Base-by-base conservation (phyloP, 2,113 vertebrate species). In the Grammomys dolichurus region DNA sequence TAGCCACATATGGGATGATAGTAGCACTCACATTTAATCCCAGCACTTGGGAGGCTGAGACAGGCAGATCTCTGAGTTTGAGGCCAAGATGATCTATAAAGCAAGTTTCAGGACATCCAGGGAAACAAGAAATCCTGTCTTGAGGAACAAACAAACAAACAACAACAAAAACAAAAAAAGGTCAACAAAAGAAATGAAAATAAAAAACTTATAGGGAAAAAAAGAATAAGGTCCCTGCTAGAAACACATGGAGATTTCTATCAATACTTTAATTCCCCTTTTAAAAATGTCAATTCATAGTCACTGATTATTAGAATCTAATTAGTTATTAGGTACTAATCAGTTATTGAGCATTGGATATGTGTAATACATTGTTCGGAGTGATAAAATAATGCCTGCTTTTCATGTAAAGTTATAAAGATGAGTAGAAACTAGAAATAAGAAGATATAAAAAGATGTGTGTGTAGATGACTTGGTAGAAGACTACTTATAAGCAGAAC, bases 391-490 rank as follows among this genome's bases (percentile, higher is more conserved):
- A 76, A 43, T 0, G 13, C 13, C 92, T 36, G 87, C 9, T 11
- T 58, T 82, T 94, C 46, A 75, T 86, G 9, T 8, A 94, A 88
- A 54, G 3, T 75, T 81, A 11, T 87, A 56, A 95, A 78, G 84
- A 89, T n/a, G 2, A 87, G 69, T 69, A 78, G 13, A 92, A 19
- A 93, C 63, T 90, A 73, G 4, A 93, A 93, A 90, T 16, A 60
- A 87, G 40, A 12, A 82, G 73, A 75, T 26, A 65, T 31, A 90
- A 51, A 33, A 87, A 89, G 14, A 4, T 26, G 63, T 13, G 4
- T 43, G n/a, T 40, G 14, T 1, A 14, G 8, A 5, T 58, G 36
- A 56, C 51, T 89, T n/a, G 33, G 19, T 22, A 7, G 31, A 9
- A 17, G 19, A 72, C 65, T 87, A n/a, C 22, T 72, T 75, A 8